These are phyloP conservation scores for Oegoconia quadripuncta DNA, from an alignment of 2,888 invertebrate species.

Conservation along the genomic window DNA sequence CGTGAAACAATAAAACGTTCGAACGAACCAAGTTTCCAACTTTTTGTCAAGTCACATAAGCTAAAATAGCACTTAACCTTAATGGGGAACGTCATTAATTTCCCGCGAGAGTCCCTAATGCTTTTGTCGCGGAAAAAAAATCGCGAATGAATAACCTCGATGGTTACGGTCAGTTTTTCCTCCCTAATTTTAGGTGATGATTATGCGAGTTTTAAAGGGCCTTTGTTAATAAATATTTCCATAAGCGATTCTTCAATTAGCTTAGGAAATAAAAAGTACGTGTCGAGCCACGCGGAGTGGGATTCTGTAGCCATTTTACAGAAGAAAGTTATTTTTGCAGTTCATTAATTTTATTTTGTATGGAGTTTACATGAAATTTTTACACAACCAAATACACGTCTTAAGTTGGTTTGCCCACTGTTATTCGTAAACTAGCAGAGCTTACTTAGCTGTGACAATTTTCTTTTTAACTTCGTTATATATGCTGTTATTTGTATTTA, in stretches of 20 bases:
- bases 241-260: constrained; percentile 26
- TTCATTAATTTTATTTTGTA: too few relatives aligned
- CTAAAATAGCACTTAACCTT: constrained; percentile 67
- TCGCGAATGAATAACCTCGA: constrained; percentile 41
- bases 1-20: constrained; percentile 36
- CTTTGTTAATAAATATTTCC: constrained; percentile 25
- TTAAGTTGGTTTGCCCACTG: too few relatives aligned
- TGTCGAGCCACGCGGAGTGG: too few relatives aligned
- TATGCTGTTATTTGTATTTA: too few relatives aligned
- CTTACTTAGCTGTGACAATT: too few relatives aligned
- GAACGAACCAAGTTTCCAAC: constrained; percentile 41
- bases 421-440: too few relatives aligned
- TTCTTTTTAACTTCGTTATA: too few relatives aligned
- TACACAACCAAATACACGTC: too few relatives aligned
- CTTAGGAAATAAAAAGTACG: constrained; percentile 22
- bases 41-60: constrained; percentile 64
- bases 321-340: not conserved
- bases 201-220: constrained; percentile 13
- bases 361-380: too few relatives aligned
- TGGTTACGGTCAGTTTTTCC: constrained; percentile 28
- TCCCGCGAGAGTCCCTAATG: constrained; percentile 59
- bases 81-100: constrained; percentile 63
- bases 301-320: constrained; percentile 2
- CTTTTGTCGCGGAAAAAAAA: constrained; percentile 56
- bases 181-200: constrained; percentile 29